These are phyloP conservation scores for Drosophila persimilis DNA, from an alignment of 1,140 invertebrate species.

Conservation along the genomic window DNA sequence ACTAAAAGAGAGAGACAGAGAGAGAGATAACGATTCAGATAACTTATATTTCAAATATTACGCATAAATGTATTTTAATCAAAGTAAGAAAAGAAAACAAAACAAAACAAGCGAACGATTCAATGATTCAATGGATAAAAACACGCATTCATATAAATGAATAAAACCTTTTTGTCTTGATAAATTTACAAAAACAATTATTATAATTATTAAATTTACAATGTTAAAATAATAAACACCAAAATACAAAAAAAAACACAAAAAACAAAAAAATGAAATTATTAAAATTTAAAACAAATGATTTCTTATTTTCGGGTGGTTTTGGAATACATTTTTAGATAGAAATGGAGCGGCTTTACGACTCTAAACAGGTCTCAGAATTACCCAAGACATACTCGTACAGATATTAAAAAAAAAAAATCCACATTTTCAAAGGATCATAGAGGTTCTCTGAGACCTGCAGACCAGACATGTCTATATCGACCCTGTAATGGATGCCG, in stretches of 20 bases:
- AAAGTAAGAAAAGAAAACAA: conserved; percentile 55
- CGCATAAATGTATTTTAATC: conserved; percentile 83
- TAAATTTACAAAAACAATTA: conserved; percentile 82
- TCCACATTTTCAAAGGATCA: no score
- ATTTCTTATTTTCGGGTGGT: background rate
- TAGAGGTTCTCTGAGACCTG: no score
- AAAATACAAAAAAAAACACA: conserved; percentile 39
- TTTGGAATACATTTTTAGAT: background rate
- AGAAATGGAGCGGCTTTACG: no score
- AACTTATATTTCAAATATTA: conserved; percentile 81
- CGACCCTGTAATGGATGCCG: no score
- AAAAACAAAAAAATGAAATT: conserved; percentile 61
- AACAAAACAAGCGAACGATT: background rate
- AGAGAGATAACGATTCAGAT: conserved; percentile 57
- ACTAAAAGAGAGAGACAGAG: conserved; percentile 19
- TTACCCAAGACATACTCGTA: no score
- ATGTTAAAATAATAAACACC: conserved; percentile 69
- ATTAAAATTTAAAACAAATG: conserved; percentile 58
- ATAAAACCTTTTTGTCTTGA: conserved; percentile 81
- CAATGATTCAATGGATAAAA: conserved; percentile 42
- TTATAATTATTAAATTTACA: conserved; percentile 82
- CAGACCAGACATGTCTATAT: no score
- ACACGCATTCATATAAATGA: conserved; percentile 48
- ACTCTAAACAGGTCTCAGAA: no score
- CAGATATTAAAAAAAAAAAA: no score